Percentiles rank a stretch among this genome's conserved stretches.
phyloP scores from a whole-genome alignment of 2,797 vertebrate species.

The Pseudopleuronectes americanus region DNA sequence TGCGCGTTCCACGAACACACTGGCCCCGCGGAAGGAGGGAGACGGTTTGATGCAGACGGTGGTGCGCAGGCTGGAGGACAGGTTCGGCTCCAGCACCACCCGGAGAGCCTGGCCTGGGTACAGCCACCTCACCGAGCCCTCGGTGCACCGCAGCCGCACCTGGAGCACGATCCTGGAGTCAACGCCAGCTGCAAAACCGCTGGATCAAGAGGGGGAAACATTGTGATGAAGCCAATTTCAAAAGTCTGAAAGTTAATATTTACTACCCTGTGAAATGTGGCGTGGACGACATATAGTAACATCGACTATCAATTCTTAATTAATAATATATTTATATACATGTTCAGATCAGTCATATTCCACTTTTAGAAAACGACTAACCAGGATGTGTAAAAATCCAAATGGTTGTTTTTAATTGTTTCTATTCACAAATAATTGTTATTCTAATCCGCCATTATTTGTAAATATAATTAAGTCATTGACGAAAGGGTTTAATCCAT shows the following conservation, averaged over 20 bases:
- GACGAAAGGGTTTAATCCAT: not conserved
- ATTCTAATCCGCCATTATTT: not conserved
- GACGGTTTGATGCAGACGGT: slow-evolving; percentile 82
- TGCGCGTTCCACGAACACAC: slow-evolving; percentile 78
- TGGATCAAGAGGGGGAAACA: slow-evolving; percentile 40
- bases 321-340: not conserved
- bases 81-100: slow-evolving; percentile 83
- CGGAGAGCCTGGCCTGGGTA: slow-evolving; percentile 83
- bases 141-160: slow-evolving; percentile 84
- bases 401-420: not conserved
- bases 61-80: slow-evolving; percentile 65
- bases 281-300: no score
- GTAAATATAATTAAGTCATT: not conserved
- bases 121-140: slow-evolving; percentile 84
- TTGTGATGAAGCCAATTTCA: no score
- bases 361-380: not conserved
- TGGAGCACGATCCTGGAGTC: slow-evolving; percentile 81
- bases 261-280: no score
- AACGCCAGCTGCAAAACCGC: slow-evolving; percentile 76
- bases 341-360: not conserved
- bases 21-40: slow-evolving; percentile 78
- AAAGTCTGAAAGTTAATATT: no score
- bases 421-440: not conserved
- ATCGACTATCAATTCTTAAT: not conserved
- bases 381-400: not conserved